Evolutionary conservation across 35 echinoderm and acorn worm species (phyloP), one percentile per base, ranked within the genome.

Genomic region (Ptychodera flava): DNA sequence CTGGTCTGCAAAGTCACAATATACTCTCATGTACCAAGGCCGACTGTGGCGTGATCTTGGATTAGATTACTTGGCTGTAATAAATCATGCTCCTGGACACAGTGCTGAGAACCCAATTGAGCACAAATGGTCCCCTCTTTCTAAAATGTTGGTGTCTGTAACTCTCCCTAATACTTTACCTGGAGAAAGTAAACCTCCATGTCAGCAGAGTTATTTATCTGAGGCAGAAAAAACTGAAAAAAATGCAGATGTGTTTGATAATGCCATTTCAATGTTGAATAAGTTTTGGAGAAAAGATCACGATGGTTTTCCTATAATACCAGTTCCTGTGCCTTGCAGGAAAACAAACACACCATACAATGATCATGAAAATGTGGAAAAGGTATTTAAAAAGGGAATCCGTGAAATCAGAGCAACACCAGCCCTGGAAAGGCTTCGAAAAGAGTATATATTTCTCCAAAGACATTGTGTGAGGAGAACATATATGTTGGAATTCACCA

Each of bases 51-150:
- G 30, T 31, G 83, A 90, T 37, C 15, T 37, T 35, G 77, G 29
- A 1, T 38, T 89, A 15, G 80, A 89, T 15, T 79, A 84, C 28
- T 83, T 80, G 15, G 83, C 53, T 45, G 64, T 32, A 1, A 85
- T 82, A 0, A 35, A 83, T 32, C 79, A 85, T 52, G 89, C 89
- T 30, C 82, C 83, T 31, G 89, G 76, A 6, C 33, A 90, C 28
- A 78, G 38, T 85, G 82, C 88, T 15, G 82, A 90, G 22, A 90
- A 90, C 31, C 89, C 82, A 22, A 90, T 90, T 30, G 78, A 90
- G 37, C 90, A 87, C 28, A 1, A 33, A 27, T 91, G 85, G 90
- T 34, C 90, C 0, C 85, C 90, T 10, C 16, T 91, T 1, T 91
- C 90, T 31, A 87, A 79, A 31, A 35, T 80, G 1, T 30, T 89